phyloP scores from a whole-genome alignment of 2,113 vertebrate genomes.

The Dasyornis broadbenti region DNA sequence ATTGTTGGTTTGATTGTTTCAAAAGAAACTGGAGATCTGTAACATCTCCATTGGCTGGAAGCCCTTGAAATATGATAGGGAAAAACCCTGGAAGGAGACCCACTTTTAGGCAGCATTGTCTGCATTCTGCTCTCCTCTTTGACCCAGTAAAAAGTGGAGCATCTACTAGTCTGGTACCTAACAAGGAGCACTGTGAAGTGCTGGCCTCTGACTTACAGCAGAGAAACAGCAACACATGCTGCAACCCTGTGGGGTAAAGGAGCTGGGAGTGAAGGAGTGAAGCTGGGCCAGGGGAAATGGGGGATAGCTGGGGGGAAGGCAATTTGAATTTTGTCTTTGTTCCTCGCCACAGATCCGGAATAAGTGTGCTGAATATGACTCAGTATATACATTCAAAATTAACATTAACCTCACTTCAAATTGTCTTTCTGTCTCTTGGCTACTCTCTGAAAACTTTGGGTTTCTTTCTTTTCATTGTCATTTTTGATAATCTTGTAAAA shows the following conservation, averaged over 20 bases:
- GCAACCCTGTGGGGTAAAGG: too few species aligned
- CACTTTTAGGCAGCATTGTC: not conserved
- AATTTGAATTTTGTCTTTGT: not conserved
- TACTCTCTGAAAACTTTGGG: not conserved
- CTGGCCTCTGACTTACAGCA: not conserved
- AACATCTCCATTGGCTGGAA: not conserved
- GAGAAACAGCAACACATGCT: not conserved
- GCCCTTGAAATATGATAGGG: not conserved
- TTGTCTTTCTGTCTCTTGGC: not conserved
- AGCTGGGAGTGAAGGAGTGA: not conserved
- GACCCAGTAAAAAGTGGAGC: not conserved
- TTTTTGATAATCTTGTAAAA: not conserved
- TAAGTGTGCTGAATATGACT: not conserved
- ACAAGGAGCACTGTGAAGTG: rapidly evolving
- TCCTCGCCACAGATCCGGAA: not conserved
- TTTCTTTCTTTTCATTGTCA: not conserved
- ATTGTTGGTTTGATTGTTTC: not conserved
- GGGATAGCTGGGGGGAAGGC: rapidly evolving
- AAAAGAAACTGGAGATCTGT: not conserved
- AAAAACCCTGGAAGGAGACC: not conserved
- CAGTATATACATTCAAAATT: not conserved
- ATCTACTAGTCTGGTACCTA: not conserved
- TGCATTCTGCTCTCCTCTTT: not conserved
- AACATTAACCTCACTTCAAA: not conserved
- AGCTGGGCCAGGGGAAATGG: not conserved